Conservation (phyloP, 1,140 invertebrate species). For the Manduca sexta region DNA sequence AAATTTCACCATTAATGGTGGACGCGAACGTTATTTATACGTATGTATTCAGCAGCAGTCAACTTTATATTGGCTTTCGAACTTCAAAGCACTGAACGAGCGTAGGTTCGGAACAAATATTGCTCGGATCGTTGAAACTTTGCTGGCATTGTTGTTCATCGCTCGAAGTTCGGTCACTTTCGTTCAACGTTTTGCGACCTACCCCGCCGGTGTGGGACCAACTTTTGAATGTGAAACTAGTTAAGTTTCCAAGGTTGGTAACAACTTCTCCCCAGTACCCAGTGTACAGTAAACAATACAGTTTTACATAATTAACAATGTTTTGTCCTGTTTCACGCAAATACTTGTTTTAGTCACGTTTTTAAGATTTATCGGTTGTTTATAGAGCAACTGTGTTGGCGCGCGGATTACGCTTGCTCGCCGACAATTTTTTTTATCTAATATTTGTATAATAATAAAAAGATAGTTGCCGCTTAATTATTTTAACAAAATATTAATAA, state of each 20-base stretch:
- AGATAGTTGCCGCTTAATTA: too few species aligned
- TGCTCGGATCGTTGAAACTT: slow-evolving; percentile 44
- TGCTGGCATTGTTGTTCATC: slow-evolving; percentile 36
- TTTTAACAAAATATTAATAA: too few species aligned
- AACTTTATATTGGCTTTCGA: slow-evolving; percentile 47
- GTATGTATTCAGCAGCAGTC: slow-evolving; percentile 20
- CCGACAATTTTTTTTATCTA: too few species aligned
- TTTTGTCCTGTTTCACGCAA: slow-evolving; percentile 14
- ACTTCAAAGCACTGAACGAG: slow-evolving; percentile 32
- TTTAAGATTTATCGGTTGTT: slow-evolving; percentile 7
- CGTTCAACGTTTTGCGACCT: slow-evolving; percentile 29
- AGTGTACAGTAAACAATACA: slow-evolving; percentile 31
- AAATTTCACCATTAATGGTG: too few species aligned
- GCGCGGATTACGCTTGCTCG: too few species aligned
- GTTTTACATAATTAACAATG: slow-evolving; percentile 28
- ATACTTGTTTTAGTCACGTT: slow-evolving; percentile 15
- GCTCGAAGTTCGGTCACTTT: slow-evolving; percentile 49
- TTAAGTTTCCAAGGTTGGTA: slow-evolving; percentile 41
- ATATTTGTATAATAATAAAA: too few species aligned
- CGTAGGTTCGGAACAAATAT: slow-evolving; percentile 43
- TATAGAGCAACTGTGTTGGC: slow-evolving; percentile 1
- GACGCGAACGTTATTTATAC: slow-evolving; percentile 10
- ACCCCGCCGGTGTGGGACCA: slow-evolving; percentile 20
- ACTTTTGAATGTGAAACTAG: slow-evolving; percentile 45
- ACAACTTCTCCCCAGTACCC: slow-evolving; percentile 12